These are phyloP conservation scores for Kuschelorhynchus macadamiae DNA, from an alignment of 2,888 invertebrate species.

Conservation along the genomic window DNA sequence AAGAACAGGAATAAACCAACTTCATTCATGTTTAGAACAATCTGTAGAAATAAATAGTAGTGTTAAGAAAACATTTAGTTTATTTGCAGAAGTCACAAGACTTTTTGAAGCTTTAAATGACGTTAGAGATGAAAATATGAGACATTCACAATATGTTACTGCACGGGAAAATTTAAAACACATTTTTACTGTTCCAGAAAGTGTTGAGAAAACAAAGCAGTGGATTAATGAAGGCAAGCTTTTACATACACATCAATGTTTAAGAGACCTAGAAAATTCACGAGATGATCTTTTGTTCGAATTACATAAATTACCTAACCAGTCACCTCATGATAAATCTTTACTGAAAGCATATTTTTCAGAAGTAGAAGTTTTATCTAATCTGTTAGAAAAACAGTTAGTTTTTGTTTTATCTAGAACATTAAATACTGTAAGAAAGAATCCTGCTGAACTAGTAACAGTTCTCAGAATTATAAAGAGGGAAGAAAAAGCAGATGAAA, in stretches of 20 bases:
- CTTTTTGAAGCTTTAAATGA: slow-evolving; percentile 86
- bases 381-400: slow-evolving; percentile 91
- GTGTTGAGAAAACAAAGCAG: slow-evolving; percentile 93
- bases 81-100: slow-evolving; percentile 83
- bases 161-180: slow-evolving; percentile 98
- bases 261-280: slow-evolving; percentile 96
- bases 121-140: slow-evolving; percentile 92
- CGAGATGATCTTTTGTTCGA: slow-evolving; percentile 96
- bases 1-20: slow-evolving; percentile 90
- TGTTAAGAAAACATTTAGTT: slow-evolving; percentile 82
- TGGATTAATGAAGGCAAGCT: slow-evolving; percentile 96
- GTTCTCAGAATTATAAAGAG: slow-evolving; percentile 96
- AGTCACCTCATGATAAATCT: slow-evolving; percentile 90
- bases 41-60: slow-evolving; percentile 81
- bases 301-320: slow-evolving; percentile 92
- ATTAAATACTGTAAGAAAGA: slow-evolving; percentile 93
- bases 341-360: slow-evolving; percentile 96
- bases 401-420: slow-evolving; percentile 91
- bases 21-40: slow-evolving; percentile 88
- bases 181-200: slow-evolving; percentile 97
- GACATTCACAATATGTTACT: slow-evolving; percentile 97
- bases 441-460: slow-evolving; percentile 95
- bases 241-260: slow-evolving; percentile 93
- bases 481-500: slow-evolving; percentile 95
- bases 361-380: slow-evolving; percentile 93